Base-by-base conservation (phyloP, 2,888 invertebrate genomes). In the Agriopis aurantiaria region DNA sequence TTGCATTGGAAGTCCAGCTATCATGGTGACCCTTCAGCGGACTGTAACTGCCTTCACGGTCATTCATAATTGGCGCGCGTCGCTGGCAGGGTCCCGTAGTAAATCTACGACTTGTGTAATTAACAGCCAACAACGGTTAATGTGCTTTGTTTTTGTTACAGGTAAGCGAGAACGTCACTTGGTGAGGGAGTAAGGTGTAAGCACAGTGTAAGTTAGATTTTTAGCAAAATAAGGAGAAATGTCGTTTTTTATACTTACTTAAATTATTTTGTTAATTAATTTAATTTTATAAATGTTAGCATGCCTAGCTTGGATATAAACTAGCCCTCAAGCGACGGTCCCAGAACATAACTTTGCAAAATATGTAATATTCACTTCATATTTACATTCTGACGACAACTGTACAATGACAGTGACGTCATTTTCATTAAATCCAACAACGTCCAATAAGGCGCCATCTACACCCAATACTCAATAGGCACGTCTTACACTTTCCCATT, bases 31-130 rank as follows among this genome's bases (percentile, higher is more conserved):
- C 66, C 63, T 59, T 46, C 45, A 8, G 41, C 17, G 56, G 48
- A 61, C 41, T 64, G 68, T 57, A 64, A 78, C 82, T 87, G 87
- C 83, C 86, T 91, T 89, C 90, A 89, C 90, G 89, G 87, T 85
- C 80, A 84, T 87, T 82, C 84, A 83, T 88, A 88, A 89, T 90
- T 87, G 87, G 86, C 82, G 79, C 80, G 75, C 80, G 78, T 74
- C 77, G 78, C 77, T 80, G 80, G 77, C 55, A 48, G 64, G 66
- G 75, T 71, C 68, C 61, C 75, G 74, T 72, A 78, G 78, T 75
- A 76, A 78, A 82, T 82, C 84, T 81, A 79, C 78, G 78, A 75
- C 80, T 80, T 81, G 77, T 81, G 81, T 87, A 86, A 88, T 87
- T 88, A 87, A 85, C 85, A 80, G 73, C 76, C 75, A 73, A 78